Evolutionary conservation across 2,888 invertebrate species (phyloP), one percentile per base, ranked within the genome.

Genomic region (Acronicta alni): DNA sequence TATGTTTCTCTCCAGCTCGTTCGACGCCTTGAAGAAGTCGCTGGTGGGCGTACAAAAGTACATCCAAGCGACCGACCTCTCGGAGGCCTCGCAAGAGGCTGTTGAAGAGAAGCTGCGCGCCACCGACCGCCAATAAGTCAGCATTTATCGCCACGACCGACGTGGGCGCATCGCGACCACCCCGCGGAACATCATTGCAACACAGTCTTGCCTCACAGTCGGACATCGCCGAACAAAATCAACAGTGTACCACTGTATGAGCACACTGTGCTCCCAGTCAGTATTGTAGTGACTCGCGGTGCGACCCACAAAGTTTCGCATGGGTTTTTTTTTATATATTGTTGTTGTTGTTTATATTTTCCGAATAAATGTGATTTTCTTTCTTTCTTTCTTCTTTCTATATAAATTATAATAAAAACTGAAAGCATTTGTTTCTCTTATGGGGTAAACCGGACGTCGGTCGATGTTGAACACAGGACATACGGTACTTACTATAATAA

Each of bases 31-130:
- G 91, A 99, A 99, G 95, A 98, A 98, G 92, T 98, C 99, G 67
- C 95, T 99, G 89, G 98, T 98, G 72, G 99, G 99, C 85, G 98
- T 99, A 80, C 98, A 98, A 95, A 98, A 98, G 95, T 99, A 98
- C 95, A 98, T 99, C 92, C 99, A 98, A 95, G 98, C 99, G 86
- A 99, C 98, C 87, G 99, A 99, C 93, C 96, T 98, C 85, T 97
- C 98, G 79, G 99, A 99, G 95, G 98, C 98, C 76, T 98, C 98
- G 76, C 97, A 98, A 87, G 98, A 98, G 91, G 97, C 98, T 78
- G 98, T 98, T 74, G 98, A 98, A 91, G 98, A 98, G 92, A 98
- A 98, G 93, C 96, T 98, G 83, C 97, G 98, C 95, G 97, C 98
- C 93, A 98, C 98, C 85, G 98, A 98, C 95, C 98, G 98, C 95